Evolutionary conservation across 2,797 vertebrate species (phyloP), one percentile per base, ranked within the genome.

Genomic region (Danio jaintianensis): DNA sequence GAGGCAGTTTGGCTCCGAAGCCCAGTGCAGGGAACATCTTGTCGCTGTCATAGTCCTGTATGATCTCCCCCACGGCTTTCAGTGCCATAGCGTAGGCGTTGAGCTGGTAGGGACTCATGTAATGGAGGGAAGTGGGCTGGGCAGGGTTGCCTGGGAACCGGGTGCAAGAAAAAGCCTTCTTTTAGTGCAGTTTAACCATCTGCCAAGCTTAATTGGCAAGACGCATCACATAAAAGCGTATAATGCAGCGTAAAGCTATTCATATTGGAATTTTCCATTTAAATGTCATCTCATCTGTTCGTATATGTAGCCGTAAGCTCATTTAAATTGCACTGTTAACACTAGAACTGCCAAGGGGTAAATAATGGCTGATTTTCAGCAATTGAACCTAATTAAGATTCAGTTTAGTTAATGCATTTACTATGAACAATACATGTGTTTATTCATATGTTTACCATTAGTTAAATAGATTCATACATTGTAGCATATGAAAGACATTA

Each of bases 1-100:
- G 98, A 12, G 97, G 98, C 83, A 99, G 94, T 86, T 97, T 97
- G 89, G 98, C 98, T 86, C 98, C 98, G 75, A 99, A 99, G 40
- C 98, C 98, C 82, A 99, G 92, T 0, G 97, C 98, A 0, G 98
- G 98, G 89, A 99, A 99, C 97, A 99, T 98, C 93, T 99, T 99
- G 83, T 99, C 97, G 55, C 96, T 98, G 91, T 99, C 97, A 38
- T 99, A 98, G 90, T 99, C 97, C 91, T 99, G 98, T 89, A 99
- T 97, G 75, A 99, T 99, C 91, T 98, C 97, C 47, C 98, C 97
- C 0, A 99, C 97, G 0, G 98, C 96, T 86, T 96, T 98, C 82
- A 99, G 92, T 1, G 98, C 98, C 97, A 99, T 98, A 42, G 94
- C 97, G 38, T 99, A 99, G 81, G 98, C 94, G 38, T 98, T 99